These are phyloP conservation scores for Gallinago undulata DNA, from an alignment of 2,113 vertebrate genomes.

Conservation along the genomic window DNA sequence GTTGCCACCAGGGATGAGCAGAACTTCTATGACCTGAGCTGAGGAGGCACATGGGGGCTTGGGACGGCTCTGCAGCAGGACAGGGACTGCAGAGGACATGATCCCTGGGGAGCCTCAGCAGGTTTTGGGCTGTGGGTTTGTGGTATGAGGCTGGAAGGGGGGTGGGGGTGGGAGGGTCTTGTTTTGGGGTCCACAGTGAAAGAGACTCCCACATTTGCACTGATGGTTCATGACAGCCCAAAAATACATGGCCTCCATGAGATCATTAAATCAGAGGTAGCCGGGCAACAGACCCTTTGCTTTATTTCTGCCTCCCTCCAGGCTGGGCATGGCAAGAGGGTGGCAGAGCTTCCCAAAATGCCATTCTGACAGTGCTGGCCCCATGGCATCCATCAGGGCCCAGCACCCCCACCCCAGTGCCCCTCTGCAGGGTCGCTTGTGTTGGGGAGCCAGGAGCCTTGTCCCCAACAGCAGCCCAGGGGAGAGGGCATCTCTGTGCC, in stretches of 20 bases:
- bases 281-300: neutral
- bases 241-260: neutral
- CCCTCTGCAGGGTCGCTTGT: fast-evolving
- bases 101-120: neutral
- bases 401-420: neutral
- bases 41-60: fast-evolving
- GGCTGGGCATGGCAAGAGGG: fast-evolving
- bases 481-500: neutral
- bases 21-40: neutral
- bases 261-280: neutral
- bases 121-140: neutral
- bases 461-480: neutral
- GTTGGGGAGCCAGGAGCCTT: neutral
- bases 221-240: neutral
- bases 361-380: neutral
- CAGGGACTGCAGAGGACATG: fast-evolving
- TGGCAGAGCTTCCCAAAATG: neutral
- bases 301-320: neutral
- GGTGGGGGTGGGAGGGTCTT: neutral
- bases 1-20: neutral
- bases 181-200: fast-evolving
- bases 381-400: neutral
- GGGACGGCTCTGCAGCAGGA: neutral
- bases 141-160: neutral
- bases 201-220: neutral